Evolutionary conservation across 1,140 invertebrate species (phyloP), one percentile per base, ranked within the genome.

Genomic region (Cyrtorhinus lividipennis): DNA sequence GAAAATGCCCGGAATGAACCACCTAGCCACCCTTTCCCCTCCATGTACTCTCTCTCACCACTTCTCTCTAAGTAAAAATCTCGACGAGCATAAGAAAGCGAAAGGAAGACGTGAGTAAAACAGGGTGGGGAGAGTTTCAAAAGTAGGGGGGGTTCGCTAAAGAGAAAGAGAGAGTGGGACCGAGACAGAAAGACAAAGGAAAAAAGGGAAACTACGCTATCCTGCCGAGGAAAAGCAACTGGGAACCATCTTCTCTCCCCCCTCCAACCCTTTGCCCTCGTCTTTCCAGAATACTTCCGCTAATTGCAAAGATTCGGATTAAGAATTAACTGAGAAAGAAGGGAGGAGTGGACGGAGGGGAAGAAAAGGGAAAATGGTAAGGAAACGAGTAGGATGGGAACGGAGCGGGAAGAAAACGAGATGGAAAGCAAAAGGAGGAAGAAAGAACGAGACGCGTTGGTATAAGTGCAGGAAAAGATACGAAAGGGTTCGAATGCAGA

Each of bases 251-350:
- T 38, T 53, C 27, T 22, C 1, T 58, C 48, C 24, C 26, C 27
- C 24, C 44, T 59, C n/a, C 59, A 59, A 18, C 27, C 59, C 27
- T 18, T 45, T 22, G 10, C 61, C 38, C 56, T 61, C 62, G 24
- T 22, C 24, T 23, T 25, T 45, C 23, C 45, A 64, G 62, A 27
- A 57, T 64, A 64, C 60, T 66, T 64, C 44, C 61, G 62, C 62
- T 65, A 65, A 65, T 65, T 65, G 64, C 64, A 65, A 65, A 58
- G 60, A 65, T 65, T 65, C 56, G 26, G 64, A 65, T 65, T 62
- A 65, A 65, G 48, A 18, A 56, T 15, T 56, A 56, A 56, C 15
- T 10, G 22, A 23, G 22, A 56, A 56, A 18, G 18, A 18, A 56
- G 48, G n/a, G n/a, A 44, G 38, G n/a, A 44, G 38, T 12, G n/a